Evolutionary conservation across 1,140 invertebrate genomes (phyloP).

Genomic region (Drosophila equinoxialis): DNA sequence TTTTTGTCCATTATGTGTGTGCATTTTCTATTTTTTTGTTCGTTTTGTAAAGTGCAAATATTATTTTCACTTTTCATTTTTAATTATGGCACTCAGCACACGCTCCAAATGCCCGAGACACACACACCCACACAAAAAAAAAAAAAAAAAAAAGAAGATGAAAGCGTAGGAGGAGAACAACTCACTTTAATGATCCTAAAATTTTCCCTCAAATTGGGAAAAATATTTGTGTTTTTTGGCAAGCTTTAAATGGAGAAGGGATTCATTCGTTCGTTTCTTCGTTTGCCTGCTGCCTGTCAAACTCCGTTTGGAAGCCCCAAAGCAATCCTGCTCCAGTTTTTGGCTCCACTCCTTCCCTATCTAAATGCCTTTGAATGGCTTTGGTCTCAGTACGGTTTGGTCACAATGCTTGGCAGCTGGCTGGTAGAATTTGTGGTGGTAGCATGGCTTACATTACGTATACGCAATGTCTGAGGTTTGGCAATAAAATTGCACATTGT

Average conservation of each 20-base stretch:
- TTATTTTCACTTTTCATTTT: conserved; percentile 75
- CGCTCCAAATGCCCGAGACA: conserved; percentile 69
- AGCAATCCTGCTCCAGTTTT: conserved; percentile 33
- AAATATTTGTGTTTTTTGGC: neutral
- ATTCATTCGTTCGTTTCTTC: neutral
- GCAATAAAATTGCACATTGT: conserved; percentile 78
- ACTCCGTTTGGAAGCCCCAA: conserved; percentile 41
- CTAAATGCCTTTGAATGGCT: neutral
- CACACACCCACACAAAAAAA: conserved; percentile 1
- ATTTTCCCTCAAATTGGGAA: neutral
- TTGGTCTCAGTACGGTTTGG: conserved; percentile 7
- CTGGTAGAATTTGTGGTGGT: conserved; percentile 66
- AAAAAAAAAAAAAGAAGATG: neutral
- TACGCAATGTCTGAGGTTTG: conserved; percentile 77
- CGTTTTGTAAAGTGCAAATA: conserved; percentile 59
- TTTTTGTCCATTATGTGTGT: conserved; percentile 35
- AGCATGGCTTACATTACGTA: conserved; percentile 70
- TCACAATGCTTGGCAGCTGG: conserved; percentile 64
- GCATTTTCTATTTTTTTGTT: neutral
- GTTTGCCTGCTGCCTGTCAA: conserved; percentile 28
- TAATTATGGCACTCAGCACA: conserved; percentile 70
- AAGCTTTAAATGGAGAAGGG: conserved; percentile 1
- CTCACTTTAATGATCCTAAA: conserved; percentile 2
- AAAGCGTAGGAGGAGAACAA: neutral
- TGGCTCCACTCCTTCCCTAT: neutral